A percentile compares a stretch with the other conserved stretches of the same genome.
phyloP scores from a whole-genome alignment of 2,888 invertebrate genomes.

The Aethes cnicana region DNA sequence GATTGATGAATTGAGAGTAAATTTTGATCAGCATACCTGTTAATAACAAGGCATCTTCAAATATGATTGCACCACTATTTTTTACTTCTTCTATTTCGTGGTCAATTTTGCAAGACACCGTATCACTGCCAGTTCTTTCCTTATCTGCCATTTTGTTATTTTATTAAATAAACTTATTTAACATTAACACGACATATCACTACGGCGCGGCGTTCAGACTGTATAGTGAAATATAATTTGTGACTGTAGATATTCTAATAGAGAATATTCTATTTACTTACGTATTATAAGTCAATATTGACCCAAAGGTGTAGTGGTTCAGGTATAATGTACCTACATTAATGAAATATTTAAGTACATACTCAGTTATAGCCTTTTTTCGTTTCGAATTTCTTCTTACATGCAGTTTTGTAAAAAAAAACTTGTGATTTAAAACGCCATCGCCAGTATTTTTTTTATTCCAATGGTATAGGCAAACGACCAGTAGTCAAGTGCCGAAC shows the following conservation, averaged over 20 bases:
- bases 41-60: constrained; percentile 29
- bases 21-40: constrained; percentile 24
- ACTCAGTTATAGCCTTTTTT: too few relatives aligned
- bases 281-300: constrained; percentile 25
- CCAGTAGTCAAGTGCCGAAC: too few relatives aligned
- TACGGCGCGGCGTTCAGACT: not conserved
- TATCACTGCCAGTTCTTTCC: not conserved
- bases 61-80: not conserved
- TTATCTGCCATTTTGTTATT: constrained; percentile 7
- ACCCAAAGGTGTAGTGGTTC: not conserved
- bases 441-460: too few relatives aligned
- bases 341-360: too few relatives aligned
- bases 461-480: too few relatives aligned
- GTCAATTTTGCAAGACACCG: not conserved
- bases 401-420: too few relatives aligned
- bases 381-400: too few relatives aligned
- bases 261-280: not conserved
- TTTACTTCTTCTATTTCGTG: not conserved
- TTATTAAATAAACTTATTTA: not conserved
- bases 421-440: too few relatives aligned
- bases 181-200: constrained; percentile 1
- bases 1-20: not conserved
- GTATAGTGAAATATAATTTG: not conserved
- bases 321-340: too few relatives aligned
- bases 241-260: not conserved